Evolutionary conservation across 2,888 invertebrate species (phyloP).

Genomic region (Monoplex corrugatus): DNA sequence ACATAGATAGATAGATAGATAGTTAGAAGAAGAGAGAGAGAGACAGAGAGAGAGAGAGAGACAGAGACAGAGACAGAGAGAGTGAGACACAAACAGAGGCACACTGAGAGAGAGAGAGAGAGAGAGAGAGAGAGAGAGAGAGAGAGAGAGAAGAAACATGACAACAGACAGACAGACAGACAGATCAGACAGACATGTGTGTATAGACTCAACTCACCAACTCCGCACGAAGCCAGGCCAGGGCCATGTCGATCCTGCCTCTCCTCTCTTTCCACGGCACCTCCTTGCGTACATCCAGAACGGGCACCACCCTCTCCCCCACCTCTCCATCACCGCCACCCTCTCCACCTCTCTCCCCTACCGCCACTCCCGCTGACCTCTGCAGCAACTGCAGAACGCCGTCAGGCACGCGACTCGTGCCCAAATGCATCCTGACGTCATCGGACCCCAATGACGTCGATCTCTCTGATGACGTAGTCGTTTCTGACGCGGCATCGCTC

Average conservation of each 20-base stretch:
- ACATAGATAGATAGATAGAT: neutral
- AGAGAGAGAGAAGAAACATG: neutral
- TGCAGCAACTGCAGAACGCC: neutral
- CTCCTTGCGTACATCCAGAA: slow-evolving; percentile 32
- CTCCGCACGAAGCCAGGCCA: slow-evolving; percentile 57
- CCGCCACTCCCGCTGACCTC: neutral
- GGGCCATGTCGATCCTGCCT: slow-evolving; percentile 64
- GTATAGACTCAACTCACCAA: slow-evolving; percentile 47
- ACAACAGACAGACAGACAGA: neutral
- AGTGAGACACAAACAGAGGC: too few species aligned
- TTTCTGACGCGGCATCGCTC: neutral
- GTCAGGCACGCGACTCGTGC: neutral
- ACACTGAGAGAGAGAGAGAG: neutral
- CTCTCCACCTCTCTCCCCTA: neutral
- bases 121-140: slow-evolving; percentile 11
- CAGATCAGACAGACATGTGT: neutral
- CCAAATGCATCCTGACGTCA: neutral
- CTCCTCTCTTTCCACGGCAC: slow-evolving; percentile 61
- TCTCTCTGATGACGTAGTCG: neutral
- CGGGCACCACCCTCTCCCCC: neutral
- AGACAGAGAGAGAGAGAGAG: too few species aligned
- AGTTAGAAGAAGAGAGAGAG: neutral
- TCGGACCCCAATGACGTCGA: neutral
- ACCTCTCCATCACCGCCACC: neutral
- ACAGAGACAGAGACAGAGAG: too few species aligned